A percentile compares a stretch with the other conserved stretches of the same genome.
phyloP scores from a whole-genome alignment of 2,888 invertebrate genomes.

The Tortricodes alternella region DNA sequence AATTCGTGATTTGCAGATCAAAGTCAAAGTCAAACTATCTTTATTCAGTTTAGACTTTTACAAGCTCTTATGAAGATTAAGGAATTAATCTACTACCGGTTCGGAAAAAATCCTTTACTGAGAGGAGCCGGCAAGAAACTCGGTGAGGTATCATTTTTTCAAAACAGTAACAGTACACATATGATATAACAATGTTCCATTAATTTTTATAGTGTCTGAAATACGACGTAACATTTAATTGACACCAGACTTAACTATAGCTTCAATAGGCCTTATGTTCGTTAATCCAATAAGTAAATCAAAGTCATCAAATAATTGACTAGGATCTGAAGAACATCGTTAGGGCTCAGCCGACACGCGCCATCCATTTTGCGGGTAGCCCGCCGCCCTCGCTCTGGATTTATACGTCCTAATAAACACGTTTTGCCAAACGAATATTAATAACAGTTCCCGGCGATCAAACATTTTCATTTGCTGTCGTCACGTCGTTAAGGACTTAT shows the following conservation, averaged over 20 bases:
- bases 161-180: too few relatives aligned
- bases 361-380: slow-evolving; percentile 65
- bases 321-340: slow-evolving; percentile 68
- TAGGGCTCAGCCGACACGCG: slow-evolving; percentile 72
- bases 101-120: too few relatives aligned
- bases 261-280: slow-evolving; percentile 12
- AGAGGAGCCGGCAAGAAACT: too few relatives aligned
- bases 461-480: slow-evolving; percentile 64
- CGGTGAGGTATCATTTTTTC: too few relatives aligned
- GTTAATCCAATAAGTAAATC: slow-evolving; percentile 73
- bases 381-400: slow-evolving; percentile 47
- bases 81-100: too few relatives aligned
- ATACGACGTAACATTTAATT: too few relatives aligned
- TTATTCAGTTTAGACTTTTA: too few relatives aligned
- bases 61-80: too few relatives aligned
- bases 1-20: too few relatives aligned
- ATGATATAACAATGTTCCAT: too few relatives aligned
- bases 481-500: slow-evolving; percentile 52
- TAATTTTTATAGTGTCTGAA: too few relatives aligned
- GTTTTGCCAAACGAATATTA: slow-evolving; percentile 72
- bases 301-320: slow-evolving; percentile 64
- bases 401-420: slow-evolving; percentile 54
- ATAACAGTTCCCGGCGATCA: slow-evolving; percentile 64
- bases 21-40: too few relatives aligned
- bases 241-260: neutral